A percentile compares a stretch with the other conserved stretches of the same genome.
Conservation (phyloP, 2,113 vertebrate genomes). For the Aix galericulata region DNA sequence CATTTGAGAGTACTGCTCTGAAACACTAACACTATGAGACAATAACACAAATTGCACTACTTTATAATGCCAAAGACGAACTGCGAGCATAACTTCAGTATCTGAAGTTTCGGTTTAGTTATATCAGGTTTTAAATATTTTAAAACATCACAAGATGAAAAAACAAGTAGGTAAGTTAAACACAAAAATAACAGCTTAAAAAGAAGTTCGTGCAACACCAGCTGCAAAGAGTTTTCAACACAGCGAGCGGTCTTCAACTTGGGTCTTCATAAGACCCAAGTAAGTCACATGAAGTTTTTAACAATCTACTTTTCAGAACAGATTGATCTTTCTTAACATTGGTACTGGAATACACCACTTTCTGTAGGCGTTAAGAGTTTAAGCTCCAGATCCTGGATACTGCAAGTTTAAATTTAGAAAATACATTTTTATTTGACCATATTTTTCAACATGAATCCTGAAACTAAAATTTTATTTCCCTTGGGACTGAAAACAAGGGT, state of each 20-base stretch:
- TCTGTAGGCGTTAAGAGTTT: neutral
- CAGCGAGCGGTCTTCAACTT: neutral
- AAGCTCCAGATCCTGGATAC: neutral
- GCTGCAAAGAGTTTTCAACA: neutral
- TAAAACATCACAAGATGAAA: neutral
- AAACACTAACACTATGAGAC: neutral
- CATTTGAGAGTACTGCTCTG: neutral
- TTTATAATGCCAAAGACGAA: neutral
- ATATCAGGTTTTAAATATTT: neutral
- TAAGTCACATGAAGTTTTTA: neutral
- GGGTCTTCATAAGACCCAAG: neutral
- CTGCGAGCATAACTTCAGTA: fast-evolving
- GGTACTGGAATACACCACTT: neutral
- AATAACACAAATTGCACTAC: neutral
- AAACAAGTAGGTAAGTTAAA: neutral
- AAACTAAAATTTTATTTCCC: neutral
- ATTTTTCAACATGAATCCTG: neutral
- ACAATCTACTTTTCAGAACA: neutral
- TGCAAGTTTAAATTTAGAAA: constrained; percentile 29
- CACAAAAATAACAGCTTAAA: neutral
- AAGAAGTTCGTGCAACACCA: neutral
- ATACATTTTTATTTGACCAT: neutral
- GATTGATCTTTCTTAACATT: constrained; percentile 44
- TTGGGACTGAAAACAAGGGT: neutral
- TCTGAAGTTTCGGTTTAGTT: neutral